Percentiles rank a stretch among this genome's conserved stretches.
Evolutionary conservation across 2,888 invertebrate genomes (phyloP).

Genomic region (Caenorhabditis plicata): DNA sequence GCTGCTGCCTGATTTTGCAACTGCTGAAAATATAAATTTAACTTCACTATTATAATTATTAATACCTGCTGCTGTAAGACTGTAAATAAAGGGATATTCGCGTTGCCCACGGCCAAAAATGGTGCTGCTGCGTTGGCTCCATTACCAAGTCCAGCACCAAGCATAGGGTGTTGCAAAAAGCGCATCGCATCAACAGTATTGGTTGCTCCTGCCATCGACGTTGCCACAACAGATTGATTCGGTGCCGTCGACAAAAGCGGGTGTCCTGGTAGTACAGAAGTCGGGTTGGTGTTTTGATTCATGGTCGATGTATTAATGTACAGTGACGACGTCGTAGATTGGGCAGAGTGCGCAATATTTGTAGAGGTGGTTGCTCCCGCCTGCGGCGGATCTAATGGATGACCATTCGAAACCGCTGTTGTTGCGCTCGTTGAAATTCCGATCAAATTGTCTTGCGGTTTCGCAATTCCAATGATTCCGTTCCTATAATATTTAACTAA

Average conservation of each 20-base stretch:
- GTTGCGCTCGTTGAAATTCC: constrained; percentile 13
- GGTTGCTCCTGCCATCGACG: neutral
- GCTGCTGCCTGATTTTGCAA: too few relatives aligned
- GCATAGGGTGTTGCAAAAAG: neutral
- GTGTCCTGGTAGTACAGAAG: constrained; percentile 4
- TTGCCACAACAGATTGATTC: neutral
- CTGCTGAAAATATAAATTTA: too few relatives aligned
- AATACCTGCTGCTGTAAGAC: too few relatives aligned
- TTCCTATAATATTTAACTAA: neutral
- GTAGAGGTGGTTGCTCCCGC: neutral
- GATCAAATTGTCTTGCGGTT: constrained; percentile 10
- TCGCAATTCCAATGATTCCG: constrained; percentile 4
- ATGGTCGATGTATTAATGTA: constrained; percentile 16
- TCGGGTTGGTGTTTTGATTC: neutral
- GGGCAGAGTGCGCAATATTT: neutral
- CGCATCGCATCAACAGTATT: neutral
- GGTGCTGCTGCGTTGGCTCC: too few relatives aligned
- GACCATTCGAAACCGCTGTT: neutral
- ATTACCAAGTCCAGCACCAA: neutral
- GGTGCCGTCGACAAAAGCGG: constrained; percentile 2
- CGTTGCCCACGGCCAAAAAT: too few relatives aligned
- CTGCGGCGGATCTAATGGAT: neutral
- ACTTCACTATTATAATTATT: too few relatives aligned
- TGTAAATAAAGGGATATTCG: too few relatives aligned
- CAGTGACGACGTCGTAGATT: constrained; percentile 1